Evolutionary conservation across 2,113 vertebrate genomes (phyloP), one percentile per base, ranked within the genome.

Genomic region (Myiagra hebetior): DNA sequence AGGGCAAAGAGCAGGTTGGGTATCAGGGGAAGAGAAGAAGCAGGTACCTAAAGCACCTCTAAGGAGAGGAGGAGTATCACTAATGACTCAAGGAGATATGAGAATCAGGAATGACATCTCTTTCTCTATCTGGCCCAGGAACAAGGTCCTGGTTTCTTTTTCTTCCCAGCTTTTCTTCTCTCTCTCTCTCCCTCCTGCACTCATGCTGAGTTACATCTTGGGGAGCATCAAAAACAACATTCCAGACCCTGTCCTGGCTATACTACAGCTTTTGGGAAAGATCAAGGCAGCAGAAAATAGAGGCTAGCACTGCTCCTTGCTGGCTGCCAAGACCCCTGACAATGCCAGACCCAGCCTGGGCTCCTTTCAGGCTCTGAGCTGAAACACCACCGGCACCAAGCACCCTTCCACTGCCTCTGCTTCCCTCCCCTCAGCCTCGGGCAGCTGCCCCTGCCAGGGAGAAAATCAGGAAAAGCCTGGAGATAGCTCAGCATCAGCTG

Each of bases 401-500:
- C 0, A 1, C 37, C 28, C 44, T 86, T 77, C 72, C 30, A 30
- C 23, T 0, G 0, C 22, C 14, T 4, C 13, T 46, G 56, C 8
- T 22, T 70, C 47, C 84, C 89, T 72, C 64, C 89, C 28, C 17
- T 24, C 59, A 39, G 33, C 44, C 77, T 18, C 6, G 4, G 50
- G 52, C 44, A 60, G 53, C 68, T 44, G 52, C 31, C 13, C 26
- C 70, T 50, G 55, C 33, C 22, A 13, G 15, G 59, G 62, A 18
- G 37, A 92, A 49, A 69, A 35, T 0, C 39, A 55, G 21, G 23
- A 10, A 60, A 67, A 87, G 23, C 22, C 57, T 33, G 53, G 28
- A 50, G 37, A 27, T 8, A 55, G 15, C 2, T 17, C 2, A 1
- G 24, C 1, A 7, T 20, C 13, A n/a, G 55, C 8, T 16, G 52